Evolutionary conservation across 2,113 vertebrate species (phyloP).

Genomic region (Fukomys damarensis): DNA sequence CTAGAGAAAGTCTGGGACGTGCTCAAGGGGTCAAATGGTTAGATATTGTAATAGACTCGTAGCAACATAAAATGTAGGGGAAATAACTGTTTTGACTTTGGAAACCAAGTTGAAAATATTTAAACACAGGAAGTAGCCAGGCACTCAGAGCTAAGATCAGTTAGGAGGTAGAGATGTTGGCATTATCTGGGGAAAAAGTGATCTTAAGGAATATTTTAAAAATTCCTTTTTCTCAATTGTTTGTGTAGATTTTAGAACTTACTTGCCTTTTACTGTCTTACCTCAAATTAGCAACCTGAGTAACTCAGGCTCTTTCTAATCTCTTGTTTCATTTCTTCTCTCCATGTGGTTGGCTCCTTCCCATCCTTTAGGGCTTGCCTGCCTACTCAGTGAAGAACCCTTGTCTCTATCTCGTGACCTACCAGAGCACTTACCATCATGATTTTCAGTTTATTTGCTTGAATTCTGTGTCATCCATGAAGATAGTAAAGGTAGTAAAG

Average conservation of each 20-base stretch:
- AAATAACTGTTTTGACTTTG: not conserved
- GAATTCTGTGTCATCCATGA: not conserved
- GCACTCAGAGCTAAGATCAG: not conserved
- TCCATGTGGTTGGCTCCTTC: not conserved
- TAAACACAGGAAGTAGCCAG: not conserved
- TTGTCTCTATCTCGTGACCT: not conserved
- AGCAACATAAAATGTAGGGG: not conserved
- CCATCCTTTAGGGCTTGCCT: not conserved
- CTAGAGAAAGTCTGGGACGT: not conserved
- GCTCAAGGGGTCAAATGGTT: not conserved
- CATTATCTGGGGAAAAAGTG: not conserved
- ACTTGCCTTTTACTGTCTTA: not conserved
- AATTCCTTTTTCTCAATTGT: not conserved
- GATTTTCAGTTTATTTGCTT: not conserved
- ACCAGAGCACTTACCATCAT: not conserved
- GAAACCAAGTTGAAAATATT: not conserved
- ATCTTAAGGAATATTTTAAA: not conserved
- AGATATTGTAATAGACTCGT: not conserved
- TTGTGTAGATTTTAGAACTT: not conserved
- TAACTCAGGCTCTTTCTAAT: not conserved
- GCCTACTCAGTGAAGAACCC: not conserved
- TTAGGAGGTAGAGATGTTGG: not conserved
- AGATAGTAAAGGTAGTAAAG: not conserved
- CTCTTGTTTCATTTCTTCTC: not conserved
- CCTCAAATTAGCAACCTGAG: not conserved